Evolutionary conservation across 2,113 vertebrate species (phyloP).

Genomic region (Peromyscus californicus): DNA sequence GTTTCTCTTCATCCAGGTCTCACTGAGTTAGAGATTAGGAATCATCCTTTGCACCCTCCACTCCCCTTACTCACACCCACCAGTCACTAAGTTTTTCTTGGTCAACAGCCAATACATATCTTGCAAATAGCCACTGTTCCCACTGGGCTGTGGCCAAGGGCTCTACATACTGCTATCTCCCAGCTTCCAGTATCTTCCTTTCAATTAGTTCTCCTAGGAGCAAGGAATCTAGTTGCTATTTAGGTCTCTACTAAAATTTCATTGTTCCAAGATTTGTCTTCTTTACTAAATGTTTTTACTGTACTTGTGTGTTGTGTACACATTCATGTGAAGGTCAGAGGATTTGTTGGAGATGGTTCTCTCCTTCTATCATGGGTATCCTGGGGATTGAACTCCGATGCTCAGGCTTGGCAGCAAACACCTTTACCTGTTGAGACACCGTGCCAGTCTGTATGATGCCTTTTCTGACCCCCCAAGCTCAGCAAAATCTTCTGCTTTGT

Average conservation of each 20-base stretch:
- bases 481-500: rapidly evolving
- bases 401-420: neutral
- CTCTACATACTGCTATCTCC: neutral
- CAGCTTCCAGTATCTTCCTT: neutral
- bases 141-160: neutral
- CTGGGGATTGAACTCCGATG: neutral
- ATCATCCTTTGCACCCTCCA: neutral
- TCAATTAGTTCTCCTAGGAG: neutral
- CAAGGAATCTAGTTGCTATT: neutral
- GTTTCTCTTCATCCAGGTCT: neutral
- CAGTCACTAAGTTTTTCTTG: neutral
- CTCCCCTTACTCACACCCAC: neutral
- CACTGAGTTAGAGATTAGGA: neutral
- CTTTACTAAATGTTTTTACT: neutral
- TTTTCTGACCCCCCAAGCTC: neutral
- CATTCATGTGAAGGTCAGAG: neutral
- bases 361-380: neutral
- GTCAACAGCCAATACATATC: neutral
- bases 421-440: neutral
- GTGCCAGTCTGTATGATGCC: neutral
- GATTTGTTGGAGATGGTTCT: neutral
- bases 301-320: neutral
- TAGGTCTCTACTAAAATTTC: neutral
- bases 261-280: neutral
- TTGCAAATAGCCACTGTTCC: neutral